phyloP scores from a whole-genome alignment of 2,113 vertebrate genomes.

The Tyrannus savana region DNA sequence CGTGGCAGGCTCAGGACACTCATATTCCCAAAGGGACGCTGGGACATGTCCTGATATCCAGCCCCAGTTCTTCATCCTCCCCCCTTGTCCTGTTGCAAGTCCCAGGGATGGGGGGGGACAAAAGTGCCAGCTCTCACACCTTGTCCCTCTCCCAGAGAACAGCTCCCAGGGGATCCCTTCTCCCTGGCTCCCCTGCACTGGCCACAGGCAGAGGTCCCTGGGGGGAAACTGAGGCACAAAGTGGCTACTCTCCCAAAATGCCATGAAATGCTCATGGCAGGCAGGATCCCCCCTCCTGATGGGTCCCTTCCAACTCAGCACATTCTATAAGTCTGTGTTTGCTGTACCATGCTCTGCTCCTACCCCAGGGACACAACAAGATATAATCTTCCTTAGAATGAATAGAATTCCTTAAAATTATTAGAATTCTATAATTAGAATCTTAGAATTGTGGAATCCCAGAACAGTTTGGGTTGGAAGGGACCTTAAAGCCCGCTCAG shows the following conservation, averaged over 20 bases:
- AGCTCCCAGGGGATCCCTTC: neutral
- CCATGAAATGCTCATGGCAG: neutral
- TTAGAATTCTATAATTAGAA: neutral
- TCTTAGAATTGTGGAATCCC: too few relatives aligned
- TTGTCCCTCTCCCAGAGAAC: neutral
- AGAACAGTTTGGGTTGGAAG: neutral
- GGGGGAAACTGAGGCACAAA: neutral
- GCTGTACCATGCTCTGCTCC: neutral
- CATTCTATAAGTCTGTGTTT: neutral
- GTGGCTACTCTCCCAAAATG: neutral
- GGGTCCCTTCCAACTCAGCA: neutral
- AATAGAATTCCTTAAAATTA: neutral
- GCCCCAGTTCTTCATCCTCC: neutral
- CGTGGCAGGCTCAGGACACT: neutral
- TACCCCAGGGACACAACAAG: neutral
- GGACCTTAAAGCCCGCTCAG: neutral
- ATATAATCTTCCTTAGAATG: neutral
- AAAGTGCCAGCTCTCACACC: neutral
- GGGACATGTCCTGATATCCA: accelerated
- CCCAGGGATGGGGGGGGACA: accelerated
- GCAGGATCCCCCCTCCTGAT: neutral
- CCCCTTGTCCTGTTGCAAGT: neutral
- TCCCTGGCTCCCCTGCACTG: neutral
- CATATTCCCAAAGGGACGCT: accelerated
- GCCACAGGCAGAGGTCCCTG: neutral